These are phyloP conservation scores for Holacanthella duospinosa DNA, from an alignment of 2,888 invertebrate species.

Conservation along the genomic window DNA sequence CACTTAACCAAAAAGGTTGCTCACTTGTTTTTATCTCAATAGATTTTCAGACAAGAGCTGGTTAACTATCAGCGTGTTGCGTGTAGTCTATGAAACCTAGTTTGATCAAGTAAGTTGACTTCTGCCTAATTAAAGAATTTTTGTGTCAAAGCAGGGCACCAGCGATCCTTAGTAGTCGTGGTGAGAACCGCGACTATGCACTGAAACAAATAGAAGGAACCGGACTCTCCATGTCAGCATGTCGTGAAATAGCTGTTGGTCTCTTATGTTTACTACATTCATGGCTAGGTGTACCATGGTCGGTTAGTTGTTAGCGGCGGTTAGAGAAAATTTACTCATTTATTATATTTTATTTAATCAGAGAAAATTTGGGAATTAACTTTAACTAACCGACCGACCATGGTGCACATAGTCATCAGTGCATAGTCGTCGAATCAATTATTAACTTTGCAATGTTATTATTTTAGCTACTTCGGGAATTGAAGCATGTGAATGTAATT, in stretches of 20 bases:
- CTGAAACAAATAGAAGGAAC: constrained; percentile 98
- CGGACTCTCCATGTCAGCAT: constrained; percentile 97
- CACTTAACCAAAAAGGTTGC: too few relatives aligned
- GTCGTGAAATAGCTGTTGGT: constrained; percentile 96
- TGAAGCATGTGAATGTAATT: constrained; percentile 95
- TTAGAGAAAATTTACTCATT: constrained; percentile 8
- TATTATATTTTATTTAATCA: constrained; percentile 12
- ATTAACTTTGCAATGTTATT: constrained; percentile 12
- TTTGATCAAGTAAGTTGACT: too few relatives aligned
- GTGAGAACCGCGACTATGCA: constrained; percentile 88
- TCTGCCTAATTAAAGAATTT: too few relatives aligned
- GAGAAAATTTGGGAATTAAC: too few relatives aligned
- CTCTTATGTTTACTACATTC: too few relatives aligned
- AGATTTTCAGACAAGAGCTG: not conserved
- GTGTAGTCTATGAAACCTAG: not conserved
- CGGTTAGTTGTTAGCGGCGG: too few relatives aligned
- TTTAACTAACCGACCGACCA: too few relatives aligned
- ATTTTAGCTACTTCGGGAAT: constrained; percentile 76
- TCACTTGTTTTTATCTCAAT: too few relatives aligned
- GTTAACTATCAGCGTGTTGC: not conserved
- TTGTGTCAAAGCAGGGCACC: constrained; percentile 38
- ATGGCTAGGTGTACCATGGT: too few relatives aligned
- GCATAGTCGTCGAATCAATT: not conserved
- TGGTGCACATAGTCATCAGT: too few relatives aligned
- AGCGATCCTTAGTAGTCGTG: constrained; percentile 50